A percentile compares a stretch with the other conserved stretches of the same genome.
Evolutionary conservation across 2,797 vertebrate species (phyloP).

Genomic region (Tolypeutes matacus): DNA sequence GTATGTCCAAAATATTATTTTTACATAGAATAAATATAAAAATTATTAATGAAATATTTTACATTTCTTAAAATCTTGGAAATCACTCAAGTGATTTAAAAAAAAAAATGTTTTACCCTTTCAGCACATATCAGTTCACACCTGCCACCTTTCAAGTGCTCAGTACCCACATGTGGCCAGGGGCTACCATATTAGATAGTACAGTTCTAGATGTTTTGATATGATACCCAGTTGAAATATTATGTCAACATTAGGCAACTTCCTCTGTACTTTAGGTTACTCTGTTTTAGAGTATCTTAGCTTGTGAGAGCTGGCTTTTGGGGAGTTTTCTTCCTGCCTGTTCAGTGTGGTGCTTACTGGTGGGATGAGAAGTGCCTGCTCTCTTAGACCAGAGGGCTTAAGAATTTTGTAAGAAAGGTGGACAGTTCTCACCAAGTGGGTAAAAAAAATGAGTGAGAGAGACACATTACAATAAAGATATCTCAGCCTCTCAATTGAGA

Average conservation of each 20-base stretch:
- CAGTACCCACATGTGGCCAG: background rate
- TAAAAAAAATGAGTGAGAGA: constrained; percentile 5
- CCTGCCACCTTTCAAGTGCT: background rate
- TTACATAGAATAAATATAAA: background rate
- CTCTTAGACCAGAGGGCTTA: background rate
- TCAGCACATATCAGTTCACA: background rate
- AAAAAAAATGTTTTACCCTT: background rate
- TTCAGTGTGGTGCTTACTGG: background rate
- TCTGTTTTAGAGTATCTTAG: background rate
- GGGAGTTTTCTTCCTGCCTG: background rate
- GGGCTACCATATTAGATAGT: background rate
- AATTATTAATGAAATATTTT: background rate
- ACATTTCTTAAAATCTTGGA: background rate
- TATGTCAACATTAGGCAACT: constrained; percentile 10
- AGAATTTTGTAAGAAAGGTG: background rate
- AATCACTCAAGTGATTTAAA: background rate
- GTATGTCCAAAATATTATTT: background rate
- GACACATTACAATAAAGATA: background rate
- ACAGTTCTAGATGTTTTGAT: constrained; percentile 25
- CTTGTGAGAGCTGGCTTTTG: background rate
- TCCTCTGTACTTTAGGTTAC: background rate
- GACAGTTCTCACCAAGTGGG: background rate
- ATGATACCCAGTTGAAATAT: background rate
- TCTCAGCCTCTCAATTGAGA: background rate
- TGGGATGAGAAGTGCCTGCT: background rate